Conservation (phyloP, 2,888 invertebrate genomes). For the Hecatera dysodea region DNA sequence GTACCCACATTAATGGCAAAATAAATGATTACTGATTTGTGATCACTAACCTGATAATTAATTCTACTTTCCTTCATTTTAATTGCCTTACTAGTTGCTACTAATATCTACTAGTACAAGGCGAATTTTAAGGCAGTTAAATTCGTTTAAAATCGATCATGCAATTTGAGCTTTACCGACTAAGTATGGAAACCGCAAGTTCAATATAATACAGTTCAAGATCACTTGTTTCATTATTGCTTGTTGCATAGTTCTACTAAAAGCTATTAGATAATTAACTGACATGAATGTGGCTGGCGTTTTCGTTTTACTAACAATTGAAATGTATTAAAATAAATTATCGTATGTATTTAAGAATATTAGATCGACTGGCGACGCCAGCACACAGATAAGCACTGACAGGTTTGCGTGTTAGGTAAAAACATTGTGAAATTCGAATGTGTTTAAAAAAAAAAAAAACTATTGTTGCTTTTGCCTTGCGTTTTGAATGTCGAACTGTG, state of each 20-base stretch:
- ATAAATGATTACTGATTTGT: no score
- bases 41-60: neutral
- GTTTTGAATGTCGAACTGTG: neutral
- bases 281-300: no score
- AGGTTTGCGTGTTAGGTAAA: no score
- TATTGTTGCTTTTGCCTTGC: neutral
- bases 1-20: no score
- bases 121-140: conserved; percentile 12
- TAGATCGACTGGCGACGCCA: no score
- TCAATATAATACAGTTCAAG: conserved; percentile 2
- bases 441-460: no score
- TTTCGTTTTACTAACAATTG: no score
- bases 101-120: conserved; percentile 5
- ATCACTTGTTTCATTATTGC: conserved; percentile 3
- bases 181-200: conserved; percentile 30
- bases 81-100: conserved; percentile 1
- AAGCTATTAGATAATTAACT: neutral
- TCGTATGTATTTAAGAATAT: no score
- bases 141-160: conserved; percentile 16
- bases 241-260: neutral
- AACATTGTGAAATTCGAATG: no score
- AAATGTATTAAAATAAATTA: no score
- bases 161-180: conserved; percentile 15
- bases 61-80: neutral
- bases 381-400: no score